These are phyloP conservation scores for Pithys albifrons DNA, from an alignment of 2,113 vertebrate genomes.

Conservation along the genomic window DNA sequence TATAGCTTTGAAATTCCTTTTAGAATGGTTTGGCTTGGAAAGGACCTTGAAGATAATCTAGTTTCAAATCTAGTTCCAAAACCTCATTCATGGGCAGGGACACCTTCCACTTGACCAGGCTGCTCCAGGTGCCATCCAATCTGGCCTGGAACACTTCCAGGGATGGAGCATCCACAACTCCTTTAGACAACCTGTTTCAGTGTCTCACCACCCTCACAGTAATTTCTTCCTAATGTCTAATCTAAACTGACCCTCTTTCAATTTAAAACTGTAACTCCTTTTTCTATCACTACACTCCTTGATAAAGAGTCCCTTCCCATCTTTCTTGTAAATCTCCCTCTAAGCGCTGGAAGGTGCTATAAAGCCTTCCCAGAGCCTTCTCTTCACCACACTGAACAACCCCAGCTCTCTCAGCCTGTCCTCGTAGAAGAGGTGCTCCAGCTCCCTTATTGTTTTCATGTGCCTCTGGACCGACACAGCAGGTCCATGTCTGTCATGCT, in stretches of 20 bases:
- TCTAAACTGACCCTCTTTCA: background rate
- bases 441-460: background rate
- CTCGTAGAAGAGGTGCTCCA: background rate
- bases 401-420: background rate
- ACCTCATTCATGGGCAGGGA: rapidly evolving
- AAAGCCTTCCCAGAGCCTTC: background rate
- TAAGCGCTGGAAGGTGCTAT: too few relatives aligned
- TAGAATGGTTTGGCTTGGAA: background rate
- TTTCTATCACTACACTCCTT: background rate
- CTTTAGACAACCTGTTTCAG: background rate
- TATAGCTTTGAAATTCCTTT: background rate
- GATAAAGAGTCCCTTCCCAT: too few relatives aligned
- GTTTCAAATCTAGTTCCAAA: background rate
- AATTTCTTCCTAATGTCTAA: background rate
- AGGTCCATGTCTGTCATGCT: background rate
- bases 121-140: background rate
- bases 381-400: background rate
- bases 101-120: background rate
- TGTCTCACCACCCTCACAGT: background rate
- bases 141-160: background rate
- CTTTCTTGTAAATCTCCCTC: background rate
- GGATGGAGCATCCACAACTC: background rate
- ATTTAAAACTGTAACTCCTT: background rate
- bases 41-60: background rate
- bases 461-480: rapidly evolving